phyloP scores from a whole-genome alignment of 2,888 invertebrate species.

The Zaprionus obscuricornis region DNA sequence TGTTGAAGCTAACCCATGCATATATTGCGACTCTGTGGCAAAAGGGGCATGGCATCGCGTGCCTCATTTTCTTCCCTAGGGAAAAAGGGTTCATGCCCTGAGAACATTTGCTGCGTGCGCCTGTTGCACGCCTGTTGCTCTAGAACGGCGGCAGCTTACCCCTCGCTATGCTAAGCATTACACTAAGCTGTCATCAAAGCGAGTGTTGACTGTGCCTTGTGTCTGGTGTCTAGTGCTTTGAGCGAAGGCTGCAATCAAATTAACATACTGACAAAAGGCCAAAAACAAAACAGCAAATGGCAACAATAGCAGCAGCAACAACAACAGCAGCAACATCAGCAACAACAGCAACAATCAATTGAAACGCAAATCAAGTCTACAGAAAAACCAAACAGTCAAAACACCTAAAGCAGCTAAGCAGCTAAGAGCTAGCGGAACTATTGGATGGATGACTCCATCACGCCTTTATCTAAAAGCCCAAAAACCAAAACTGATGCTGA shows the following conservation, averaged over 20 bases:
- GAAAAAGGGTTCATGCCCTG: slow-evolving; percentile 21
- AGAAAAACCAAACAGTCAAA: no score
- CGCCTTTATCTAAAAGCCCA: slow-evolving; percentile 1
- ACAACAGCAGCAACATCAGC: no score
- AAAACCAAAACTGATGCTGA: no score
- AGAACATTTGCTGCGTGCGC: slow-evolving; percentile 15
- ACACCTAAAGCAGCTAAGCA: background rate
- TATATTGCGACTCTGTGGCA: background rate
- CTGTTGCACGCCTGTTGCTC: no score
- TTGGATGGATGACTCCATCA: slow-evolving; percentile 3
- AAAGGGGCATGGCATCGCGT: slow-evolving; percentile 21
- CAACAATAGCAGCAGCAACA: no score
- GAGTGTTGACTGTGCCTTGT: slow-evolving; percentile 8
- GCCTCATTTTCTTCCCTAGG: slow-evolving; percentile 27
- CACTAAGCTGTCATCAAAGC: no score
- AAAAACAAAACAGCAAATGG: slow-evolving; percentile 17
- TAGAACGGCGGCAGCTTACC: no score
- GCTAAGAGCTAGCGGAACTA: slow-evolving; percentile 38
- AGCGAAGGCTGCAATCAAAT: slow-evolving; percentile 15
- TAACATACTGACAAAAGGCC: slow-evolving; percentile 29
- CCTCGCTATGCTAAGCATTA: no score
- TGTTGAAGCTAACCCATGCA: background rate
- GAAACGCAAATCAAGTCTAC: slow-evolving; percentile 23
- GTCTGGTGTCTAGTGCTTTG: background rate
- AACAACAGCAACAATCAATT: no score